Percentiles rank a stretch among this genome's conserved stretches.
phyloP scores from a whole-genome alignment of 2,888 invertebrate species.

The Drosophila peninsularis region DNA sequence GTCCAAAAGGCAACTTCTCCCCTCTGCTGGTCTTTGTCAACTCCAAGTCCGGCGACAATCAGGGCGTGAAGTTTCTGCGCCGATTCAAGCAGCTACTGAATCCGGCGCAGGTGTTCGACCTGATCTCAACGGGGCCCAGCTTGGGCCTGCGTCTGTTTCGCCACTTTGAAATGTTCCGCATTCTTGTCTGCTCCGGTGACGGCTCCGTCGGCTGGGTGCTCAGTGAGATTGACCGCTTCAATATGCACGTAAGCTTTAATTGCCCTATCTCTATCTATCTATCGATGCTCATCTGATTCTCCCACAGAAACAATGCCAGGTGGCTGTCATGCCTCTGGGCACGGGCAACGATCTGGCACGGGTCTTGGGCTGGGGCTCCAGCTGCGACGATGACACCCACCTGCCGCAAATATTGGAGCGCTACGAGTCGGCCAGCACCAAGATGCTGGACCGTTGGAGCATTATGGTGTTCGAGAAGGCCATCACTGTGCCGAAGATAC shows the following conservation, averaged over 20 bases:
- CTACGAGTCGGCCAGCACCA: constrained; percentile 98
- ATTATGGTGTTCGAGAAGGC: constrained; percentile 96
- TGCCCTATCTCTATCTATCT: neutral
- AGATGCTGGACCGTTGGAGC: constrained; percentile 99
- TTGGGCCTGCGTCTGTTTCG: constrained; percentile 94
- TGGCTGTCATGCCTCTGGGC: constrained; percentile 97
- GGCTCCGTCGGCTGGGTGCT: constrained; percentile 99
- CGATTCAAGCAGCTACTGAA: constrained; percentile 97
- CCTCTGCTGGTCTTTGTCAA: constrained; percentile 98
- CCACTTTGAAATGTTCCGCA: constrained; percentile 97
- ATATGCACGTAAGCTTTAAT: constrained; percentile 93
- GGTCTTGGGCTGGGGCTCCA: constrained; percentile 98
- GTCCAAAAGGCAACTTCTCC: constrained; percentile 86
- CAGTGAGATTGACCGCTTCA: constrained; percentile 96
- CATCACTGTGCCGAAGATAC: constrained; percentile 87
- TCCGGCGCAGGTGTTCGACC: constrained; percentile 98
- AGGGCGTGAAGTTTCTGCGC: constrained; percentile 97
- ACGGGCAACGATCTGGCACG: constrained; percentile 98
- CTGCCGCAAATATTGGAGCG: constrained; percentile 95
- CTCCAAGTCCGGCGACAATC: constrained; percentile 99
- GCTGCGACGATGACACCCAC: constrained; percentile 97
- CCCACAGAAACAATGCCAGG: constrained; percentile 93
- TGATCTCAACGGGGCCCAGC: constrained; percentile 95
- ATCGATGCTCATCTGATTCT: neutral
- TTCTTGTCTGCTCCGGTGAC: constrained; percentile 98